Evolutionary conservation across 2,888 invertebrate species (phyloP).

Genomic region (Sinotaia quadrata): DNA sequence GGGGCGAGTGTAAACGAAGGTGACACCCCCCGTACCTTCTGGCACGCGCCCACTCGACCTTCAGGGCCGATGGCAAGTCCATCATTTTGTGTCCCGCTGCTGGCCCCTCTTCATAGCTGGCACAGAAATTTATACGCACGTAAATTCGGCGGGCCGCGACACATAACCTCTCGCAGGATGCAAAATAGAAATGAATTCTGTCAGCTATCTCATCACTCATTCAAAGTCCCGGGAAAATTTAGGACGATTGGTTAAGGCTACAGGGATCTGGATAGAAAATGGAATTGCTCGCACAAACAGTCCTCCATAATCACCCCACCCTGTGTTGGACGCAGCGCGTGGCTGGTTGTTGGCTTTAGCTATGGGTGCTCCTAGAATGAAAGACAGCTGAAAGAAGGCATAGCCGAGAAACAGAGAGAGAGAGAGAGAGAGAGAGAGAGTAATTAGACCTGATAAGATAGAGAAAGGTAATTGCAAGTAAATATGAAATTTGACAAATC

Average conservation of each 20-base stretch:
- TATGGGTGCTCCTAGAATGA: conserved; percentile 14
- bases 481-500: too few relatives aligned
- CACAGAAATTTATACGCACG: conserved; percentile 27
- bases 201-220: conserved; percentile 29
- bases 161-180: conserved; percentile 23
- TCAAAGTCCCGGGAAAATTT: conserved; percentile 30
- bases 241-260: conserved; percentile 31
- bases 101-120: conserved; percentile 8
- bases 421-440: not conserved
- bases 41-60: conserved; percentile 15
- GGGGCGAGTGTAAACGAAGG: conserved; percentile 24
- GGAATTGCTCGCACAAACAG: conserved; percentile 21
- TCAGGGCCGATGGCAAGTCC: conserved; percentile 16
- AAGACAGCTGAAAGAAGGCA: conserved; percentile 3
- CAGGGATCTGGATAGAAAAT: conserved; percentile 23
- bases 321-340: conserved; percentile 11
- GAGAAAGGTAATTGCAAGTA: not conserved
- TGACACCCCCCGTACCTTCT: conserved; percentile 16
- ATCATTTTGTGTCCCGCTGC: conserved; percentile 25
- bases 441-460: not conserved
- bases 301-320: conserved; percentile 27
- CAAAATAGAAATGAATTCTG: conserved; percentile 31
- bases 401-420: conserved; percentile 1
- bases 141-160: conserved; percentile 29
- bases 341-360: conserved; percentile 11